These are phyloP conservation scores for Chinchilla lanigera DNA, from an alignment of 2,113 vertebrate species.

Conservation along the genomic window DNA sequence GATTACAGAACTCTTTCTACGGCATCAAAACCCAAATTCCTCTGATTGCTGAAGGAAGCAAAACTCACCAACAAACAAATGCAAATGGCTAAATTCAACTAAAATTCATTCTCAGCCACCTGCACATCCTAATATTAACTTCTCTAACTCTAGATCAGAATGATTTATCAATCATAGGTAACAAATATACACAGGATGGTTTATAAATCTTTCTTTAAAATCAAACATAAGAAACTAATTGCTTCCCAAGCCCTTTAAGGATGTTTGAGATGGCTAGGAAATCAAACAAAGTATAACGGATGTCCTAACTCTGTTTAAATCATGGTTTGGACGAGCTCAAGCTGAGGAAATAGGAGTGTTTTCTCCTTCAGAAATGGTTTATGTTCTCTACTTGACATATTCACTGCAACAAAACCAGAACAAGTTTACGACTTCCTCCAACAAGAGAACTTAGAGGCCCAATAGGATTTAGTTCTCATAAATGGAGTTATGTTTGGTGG, in stretches of 20 bases:
- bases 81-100: background rate
- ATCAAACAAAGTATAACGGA: background rate
- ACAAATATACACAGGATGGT: background rate
- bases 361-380: background rate
- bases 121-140: background rate
- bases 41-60: background rate
- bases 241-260: background rate
- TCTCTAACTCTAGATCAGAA: background rate
- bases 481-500: background rate
- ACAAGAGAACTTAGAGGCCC: background rate
- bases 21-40: background rate
- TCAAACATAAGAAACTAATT: background rate
- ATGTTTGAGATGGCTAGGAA: background rate
- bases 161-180: background rate
- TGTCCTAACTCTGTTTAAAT: background rate
- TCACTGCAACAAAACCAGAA: background rate
- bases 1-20: background rate
- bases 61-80: background rate
- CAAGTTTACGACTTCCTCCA: background rate
- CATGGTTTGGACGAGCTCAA: background rate
- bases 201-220: constrained; percentile 4
- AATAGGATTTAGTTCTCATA: background rate
- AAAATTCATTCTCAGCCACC: background rate
- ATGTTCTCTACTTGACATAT: background rate
- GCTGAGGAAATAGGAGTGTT: background rate